These are phyloP conservation scores for Adoxophyes honmai DNA, from an alignment of 1,140 invertebrate species.

Conservation along the genomic window DNA sequence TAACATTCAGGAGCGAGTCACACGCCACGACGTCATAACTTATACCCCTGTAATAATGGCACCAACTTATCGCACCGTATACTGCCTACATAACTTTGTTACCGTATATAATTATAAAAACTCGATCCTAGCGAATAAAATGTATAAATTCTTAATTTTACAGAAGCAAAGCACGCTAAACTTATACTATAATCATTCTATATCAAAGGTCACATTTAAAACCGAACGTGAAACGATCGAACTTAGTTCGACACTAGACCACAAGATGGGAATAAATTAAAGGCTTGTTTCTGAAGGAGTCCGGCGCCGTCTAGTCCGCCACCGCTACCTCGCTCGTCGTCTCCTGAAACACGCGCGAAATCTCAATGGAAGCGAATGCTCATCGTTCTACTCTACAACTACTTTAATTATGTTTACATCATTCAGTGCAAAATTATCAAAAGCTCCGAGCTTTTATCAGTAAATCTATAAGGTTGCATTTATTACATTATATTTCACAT, in stretches of 20 bases:
- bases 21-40: conserved; percentile 50
- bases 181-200: conserved; percentile 71
- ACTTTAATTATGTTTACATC: too few species aligned
- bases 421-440: too few species aligned
- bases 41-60: conserved; percentile 76
- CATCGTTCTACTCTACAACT: too few species aligned
- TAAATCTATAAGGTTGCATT: too few species aligned
- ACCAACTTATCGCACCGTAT: conserved; percentile 76
- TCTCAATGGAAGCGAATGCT: not conserved
- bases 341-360: conserved; percentile 41
- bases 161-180: conserved; percentile 75
- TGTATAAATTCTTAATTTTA: conserved; percentile 73
- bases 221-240: conserved; percentile 59
- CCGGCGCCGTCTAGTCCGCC: conserved; percentile 41
- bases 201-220: conserved; percentile 62
- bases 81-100: conserved; percentile 76
- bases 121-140: conserved; percentile 70
- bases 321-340: conserved; percentile 52
- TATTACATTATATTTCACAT: too few species aligned
- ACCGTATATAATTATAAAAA: conserved; percentile 72
- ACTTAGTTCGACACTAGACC: conserved; percentile 67
- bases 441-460: too few species aligned
- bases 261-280: conserved; percentile 68
- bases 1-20: conserved; percentile 12
- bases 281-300: conserved; percentile 54